phyloP scores from a whole-genome alignment of 2,888 invertebrate genomes.

The Ditylenchus weischeri region DNA sequence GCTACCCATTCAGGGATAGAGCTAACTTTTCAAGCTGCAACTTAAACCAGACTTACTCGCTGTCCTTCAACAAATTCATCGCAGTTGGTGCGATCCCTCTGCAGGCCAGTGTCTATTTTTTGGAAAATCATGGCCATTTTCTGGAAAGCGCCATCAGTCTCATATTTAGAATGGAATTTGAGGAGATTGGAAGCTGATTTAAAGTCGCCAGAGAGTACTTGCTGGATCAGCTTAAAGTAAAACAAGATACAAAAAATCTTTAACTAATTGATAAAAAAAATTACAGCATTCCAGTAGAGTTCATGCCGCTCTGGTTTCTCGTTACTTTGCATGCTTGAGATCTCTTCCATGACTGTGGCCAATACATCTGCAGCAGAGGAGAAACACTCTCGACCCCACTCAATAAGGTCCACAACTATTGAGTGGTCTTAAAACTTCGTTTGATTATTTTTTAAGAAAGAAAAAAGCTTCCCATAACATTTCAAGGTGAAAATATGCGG shows the following conservation, averaged over 20 bases:
- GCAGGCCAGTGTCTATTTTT: slow-evolving; percentile 11
- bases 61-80: slow-evolving; percentile 16
- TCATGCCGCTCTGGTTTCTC: slow-evolving; percentile 14
- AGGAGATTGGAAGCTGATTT: slow-evolving; percentile 19
- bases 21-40: background rate
- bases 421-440: slow-evolving; percentile 17
- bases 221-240: slow-evolving; percentile 22
- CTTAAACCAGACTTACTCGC: slow-evolving; percentile 14
- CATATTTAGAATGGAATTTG: slow-evolving; percentile 22
- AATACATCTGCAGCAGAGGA: slow-evolving; percentile 15
- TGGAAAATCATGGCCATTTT: slow-evolving; percentile 17
- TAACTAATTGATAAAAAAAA: no score
- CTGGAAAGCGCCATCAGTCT: slow-evolving; percentile 17
- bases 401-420: slow-evolving; percentile 29
- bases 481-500: no score
- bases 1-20: no score
- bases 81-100: slow-evolving; percentile 16
- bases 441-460: background rate
- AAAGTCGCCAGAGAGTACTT: slow-evolving; percentile 21
- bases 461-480: no score
- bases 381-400: slow-evolving; percentile 30
- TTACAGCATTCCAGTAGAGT: slow-evolving; percentile 24
- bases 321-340: slow-evolving; percentile 12
- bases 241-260: no score
- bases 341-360: slow-evolving; percentile 22